Conservation (phyloP, 2,888 invertebrate genomes). For the Meiosimyza platycephala region DNA sequence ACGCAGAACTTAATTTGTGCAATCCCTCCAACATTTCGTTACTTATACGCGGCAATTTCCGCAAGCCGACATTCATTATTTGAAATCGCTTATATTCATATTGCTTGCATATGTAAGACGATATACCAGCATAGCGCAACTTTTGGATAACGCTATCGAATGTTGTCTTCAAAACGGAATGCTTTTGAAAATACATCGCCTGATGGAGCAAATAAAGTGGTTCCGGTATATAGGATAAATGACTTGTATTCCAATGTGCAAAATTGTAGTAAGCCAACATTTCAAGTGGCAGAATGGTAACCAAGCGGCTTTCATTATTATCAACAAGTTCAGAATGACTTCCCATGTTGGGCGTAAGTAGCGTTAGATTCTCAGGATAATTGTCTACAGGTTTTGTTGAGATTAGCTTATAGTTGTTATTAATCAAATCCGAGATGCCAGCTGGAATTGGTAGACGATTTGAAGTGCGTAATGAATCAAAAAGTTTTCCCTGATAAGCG, state of each 20-base stretch:
- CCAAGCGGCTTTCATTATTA: constrained; percentile 24
- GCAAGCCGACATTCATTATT: constrained; percentile 25
- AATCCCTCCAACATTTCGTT: constrained; percentile 41
- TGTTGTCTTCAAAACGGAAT: constrained; percentile 49
- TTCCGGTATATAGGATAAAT: constrained; percentile 51
- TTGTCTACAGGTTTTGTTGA: constrained; percentile 44
- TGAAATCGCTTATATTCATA: constrained; percentile 28
- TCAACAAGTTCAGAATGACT: constrained; percentile 19
- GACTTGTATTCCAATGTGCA: constrained; percentile 44
- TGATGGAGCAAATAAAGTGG: constrained; percentile 51
- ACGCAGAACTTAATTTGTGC: constrained; percentile 35
- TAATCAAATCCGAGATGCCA: constrained; percentile 45
- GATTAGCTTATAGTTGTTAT: constrained; percentile 49
- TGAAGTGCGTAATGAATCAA: constrained; percentile 53
- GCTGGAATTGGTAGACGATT: constrained; percentile 47
- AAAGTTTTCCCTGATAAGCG: constrained; percentile 60
- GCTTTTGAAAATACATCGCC: constrained; percentile 53
- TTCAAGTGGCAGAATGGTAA: constrained; percentile 48
- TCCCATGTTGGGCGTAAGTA: constrained; percentile 34
- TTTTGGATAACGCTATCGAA: constrained; percentile 52
- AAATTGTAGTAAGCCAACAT: constrained; percentile 51
- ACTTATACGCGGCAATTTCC: constrained; percentile 29
- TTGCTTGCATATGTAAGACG: constrained; percentile 30
- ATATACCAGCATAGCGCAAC: constrained; percentile 52
- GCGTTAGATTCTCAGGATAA: constrained; percentile 50